A percentile compares a stretch with the other conserved stretches of the same genome.
These are phyloP conservation scores for Numenius arquata DNA, from an alignment of 2,113 vertebrate genomes.

Conservation along the genomic window DNA sequence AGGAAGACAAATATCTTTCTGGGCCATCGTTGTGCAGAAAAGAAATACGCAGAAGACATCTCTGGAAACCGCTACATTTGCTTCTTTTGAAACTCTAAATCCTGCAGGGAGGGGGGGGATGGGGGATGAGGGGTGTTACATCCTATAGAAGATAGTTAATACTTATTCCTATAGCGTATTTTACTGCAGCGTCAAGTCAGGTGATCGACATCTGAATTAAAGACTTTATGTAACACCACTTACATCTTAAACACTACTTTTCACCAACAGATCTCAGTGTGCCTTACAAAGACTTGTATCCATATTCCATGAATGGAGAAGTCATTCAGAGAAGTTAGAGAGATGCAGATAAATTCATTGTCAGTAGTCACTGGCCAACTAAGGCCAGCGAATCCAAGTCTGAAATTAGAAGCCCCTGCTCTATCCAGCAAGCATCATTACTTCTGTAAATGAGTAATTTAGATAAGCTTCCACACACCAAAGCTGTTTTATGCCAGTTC, in stretches of 20 bases:
- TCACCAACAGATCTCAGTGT: not conserved
- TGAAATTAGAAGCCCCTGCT: not conserved
- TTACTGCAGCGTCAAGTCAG: not conserved
- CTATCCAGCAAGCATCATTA: not conserved
- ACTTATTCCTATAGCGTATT: not conserved
- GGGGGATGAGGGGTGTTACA: not conserved
- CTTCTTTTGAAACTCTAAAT: not conserved
- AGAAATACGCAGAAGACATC: not conserved
- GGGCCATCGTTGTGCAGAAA: not conserved
- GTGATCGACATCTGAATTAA: not conserved
- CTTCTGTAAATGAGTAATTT: not conserved
- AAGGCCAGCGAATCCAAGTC: not conserved
- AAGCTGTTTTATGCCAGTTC: not conserved
- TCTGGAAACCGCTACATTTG: not conserved
- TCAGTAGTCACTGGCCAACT: not conserved
- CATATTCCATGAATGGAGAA: not conserved
- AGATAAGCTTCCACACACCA: not conserved
- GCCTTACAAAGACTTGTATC: not conserved
- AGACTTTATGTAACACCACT: not conserved
- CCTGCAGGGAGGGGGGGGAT: not conserved
- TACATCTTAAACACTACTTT: not conserved
- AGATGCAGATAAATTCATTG: not conserved
- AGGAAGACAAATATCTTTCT: not conserved
- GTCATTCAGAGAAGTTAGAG: not conserved
- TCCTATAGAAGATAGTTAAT: not conserved